A percentile compares a stretch with the other conserved stretches of the same genome.
These are phyloP conservation scores for Anoplolepis gracilipes DNA, from an alignment of 1,140 invertebrate genomes.

Conservation along the genomic window DNA sequence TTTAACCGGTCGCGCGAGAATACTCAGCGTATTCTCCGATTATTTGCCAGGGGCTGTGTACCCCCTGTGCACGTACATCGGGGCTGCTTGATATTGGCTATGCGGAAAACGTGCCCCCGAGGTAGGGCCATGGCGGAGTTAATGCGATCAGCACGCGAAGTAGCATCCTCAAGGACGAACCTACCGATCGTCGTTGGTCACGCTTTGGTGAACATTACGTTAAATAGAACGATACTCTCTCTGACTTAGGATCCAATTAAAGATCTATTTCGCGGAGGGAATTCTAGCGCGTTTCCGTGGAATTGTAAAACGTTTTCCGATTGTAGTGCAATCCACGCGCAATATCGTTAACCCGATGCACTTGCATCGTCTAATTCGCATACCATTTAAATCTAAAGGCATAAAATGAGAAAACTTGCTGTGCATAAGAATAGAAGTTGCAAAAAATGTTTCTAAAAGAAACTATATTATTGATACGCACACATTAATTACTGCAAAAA, in stretches of 20 bases:
- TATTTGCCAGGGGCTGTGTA: constrained; percentile 72
- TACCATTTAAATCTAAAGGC: constrained; percentile 42
- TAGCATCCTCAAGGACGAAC: constrained; percentile 57
- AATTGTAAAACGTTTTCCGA: constrained; percentile 26
- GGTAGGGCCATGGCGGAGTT: constrained; percentile 69
- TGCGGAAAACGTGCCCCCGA: constrained; percentile 75
- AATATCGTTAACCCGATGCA: neutral
- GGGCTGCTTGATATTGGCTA: constrained; percentile 76
- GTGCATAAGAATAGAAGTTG: neutral
- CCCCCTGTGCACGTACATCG: constrained; percentile 39
- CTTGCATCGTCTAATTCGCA: constrained; percentile 40
- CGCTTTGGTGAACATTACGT: constrained; percentile 45
- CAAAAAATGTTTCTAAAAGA: neutral
- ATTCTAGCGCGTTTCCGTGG: neutral
- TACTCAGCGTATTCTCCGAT: constrained; percentile 71
- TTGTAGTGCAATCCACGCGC: neutral
- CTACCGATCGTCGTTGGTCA: constrained; percentile 35
- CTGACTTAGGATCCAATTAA: constrained; percentile 59
- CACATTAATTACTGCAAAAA: too few relatives aligned
- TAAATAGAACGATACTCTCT: constrained; percentile 42
- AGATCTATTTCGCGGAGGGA: constrained; percentile 47
- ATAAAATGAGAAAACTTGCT: neutral
- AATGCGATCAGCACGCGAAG: constrained; percentile 75
- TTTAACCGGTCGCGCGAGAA: constrained; percentile 66
- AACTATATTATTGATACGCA: neutral